Percentiles rank a stretch among this genome's conserved stretches.
Conservation (phyloP, 1,140 invertebrate genomes). For the Tenebrio molitor region DNA sequence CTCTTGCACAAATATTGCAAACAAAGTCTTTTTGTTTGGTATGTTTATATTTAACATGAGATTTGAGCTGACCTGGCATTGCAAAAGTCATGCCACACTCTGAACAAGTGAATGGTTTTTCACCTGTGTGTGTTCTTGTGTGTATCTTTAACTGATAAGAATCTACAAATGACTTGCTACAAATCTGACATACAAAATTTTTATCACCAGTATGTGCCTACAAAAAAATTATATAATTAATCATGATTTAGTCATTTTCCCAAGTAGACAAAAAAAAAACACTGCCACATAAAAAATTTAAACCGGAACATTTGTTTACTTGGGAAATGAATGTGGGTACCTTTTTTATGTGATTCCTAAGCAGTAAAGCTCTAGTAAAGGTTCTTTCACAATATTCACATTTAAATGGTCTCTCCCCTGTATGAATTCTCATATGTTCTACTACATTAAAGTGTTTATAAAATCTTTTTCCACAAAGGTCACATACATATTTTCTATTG, state of each 20-base stretch:
- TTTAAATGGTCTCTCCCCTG: conserved; percentile 45
- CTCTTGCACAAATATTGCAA: conserved; percentile 23
- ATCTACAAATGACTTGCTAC: conserved; percentile 41
- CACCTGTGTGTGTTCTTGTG: conserved; percentile 45
- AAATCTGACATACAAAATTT: conserved; percentile 19
- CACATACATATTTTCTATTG: conserved; percentile 39
- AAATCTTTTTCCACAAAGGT: conserved; percentile 47
- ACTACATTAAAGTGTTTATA: conserved; percentile 40
- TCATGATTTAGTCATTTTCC: too few relatives aligned
- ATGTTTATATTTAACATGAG: conserved; percentile 47
- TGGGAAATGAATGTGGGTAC: neutral
- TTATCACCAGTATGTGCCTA: conserved; percentile 34
- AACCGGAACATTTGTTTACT: too few relatives aligned
- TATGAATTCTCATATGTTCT: conserved; percentile 47
- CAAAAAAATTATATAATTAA: conserved; percentile 13
- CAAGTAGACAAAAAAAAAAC: too few relatives aligned
- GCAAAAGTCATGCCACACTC: conserved; percentile 40
- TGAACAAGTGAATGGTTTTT: conserved; percentile 42
- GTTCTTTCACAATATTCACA: conserved; percentile 42
- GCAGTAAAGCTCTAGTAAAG: conserved; percentile 31
- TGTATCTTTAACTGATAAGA: conserved; percentile 42
- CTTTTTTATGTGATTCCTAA: conserved; percentile 45
- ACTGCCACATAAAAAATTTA: too few relatives aligned
- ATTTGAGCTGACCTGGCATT: conserved; percentile 39
- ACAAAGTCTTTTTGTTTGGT: conserved; percentile 44